A percentile compares a stretch with the other conserved stretches of the same genome.
Evolutionary conservation across 2,888 invertebrate genomes (phyloP).

Genomic region (Mylabris sibirica): DNA sequence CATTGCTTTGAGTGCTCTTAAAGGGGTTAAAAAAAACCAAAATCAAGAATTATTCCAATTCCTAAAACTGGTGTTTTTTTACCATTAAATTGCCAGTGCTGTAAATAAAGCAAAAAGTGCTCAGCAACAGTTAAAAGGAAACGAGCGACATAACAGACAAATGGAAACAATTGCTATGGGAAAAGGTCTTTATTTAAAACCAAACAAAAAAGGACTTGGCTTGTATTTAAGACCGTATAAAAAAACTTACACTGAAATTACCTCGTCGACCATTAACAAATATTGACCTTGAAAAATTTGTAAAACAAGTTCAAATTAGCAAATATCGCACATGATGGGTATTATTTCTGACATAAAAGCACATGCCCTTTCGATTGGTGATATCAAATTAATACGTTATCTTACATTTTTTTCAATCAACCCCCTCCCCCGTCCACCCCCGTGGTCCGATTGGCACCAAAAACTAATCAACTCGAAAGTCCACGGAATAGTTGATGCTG

Average conservation of each 20-base stretch:
- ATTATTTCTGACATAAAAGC: no score
- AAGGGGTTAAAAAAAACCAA: background rate
- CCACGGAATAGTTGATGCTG: no score
- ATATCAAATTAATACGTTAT: no score
- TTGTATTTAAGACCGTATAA: conserved; percentile 33
- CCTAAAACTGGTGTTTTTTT: background rate
- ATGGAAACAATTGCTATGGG: conserved; percentile 55
- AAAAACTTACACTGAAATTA: conserved; percentile 40
- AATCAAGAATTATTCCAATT: background rate
- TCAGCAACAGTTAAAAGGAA: conserved; percentile 49
- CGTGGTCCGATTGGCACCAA: no score
- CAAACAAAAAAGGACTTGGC: conserved; percentile 41
- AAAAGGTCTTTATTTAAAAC: conserved; percentile 50
- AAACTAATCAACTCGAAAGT: no score
- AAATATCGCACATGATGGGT: no score
- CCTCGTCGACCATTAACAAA: conserved; percentile 48
- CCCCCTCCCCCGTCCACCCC: no score
- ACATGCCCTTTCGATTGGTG: no score
- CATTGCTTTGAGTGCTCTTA: background rate
- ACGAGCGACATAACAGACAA: conserved; percentile 51
- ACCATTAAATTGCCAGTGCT: conserved; percentile 47
- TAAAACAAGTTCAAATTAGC: conserved; percentile 39
- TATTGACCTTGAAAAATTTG: conserved; percentile 46
- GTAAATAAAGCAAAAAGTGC: conserved; percentile 52
- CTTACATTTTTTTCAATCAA: no score